Base-by-base conservation (phyloP, 92 coral and sea anemone species). In the Meandrina meandrites region DNA sequence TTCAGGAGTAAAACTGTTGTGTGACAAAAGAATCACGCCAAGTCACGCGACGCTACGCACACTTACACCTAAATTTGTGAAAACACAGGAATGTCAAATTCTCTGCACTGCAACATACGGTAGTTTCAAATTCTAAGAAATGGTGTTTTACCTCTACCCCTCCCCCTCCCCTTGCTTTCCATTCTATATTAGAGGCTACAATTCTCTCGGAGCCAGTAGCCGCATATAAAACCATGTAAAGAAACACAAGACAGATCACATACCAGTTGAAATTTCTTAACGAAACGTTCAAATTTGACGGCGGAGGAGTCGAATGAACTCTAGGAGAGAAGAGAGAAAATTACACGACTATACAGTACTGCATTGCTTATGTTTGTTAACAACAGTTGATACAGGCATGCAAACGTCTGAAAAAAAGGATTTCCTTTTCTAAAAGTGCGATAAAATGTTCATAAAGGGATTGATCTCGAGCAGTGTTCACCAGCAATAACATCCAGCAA, bases 291-390 rank as follows among this genome's bases (percentile, higher is more conserved):
- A 94, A 74, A 69, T 87, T 89, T n/a, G 86, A 87, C 42, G 98
- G 98, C 28, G 89, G 91, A n/a, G 98, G 91, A 50, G 98, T 82
- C 19, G 92, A 76, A 74, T 88, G 90, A 34, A 81, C 68, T 90
- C 93, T 90, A 60, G 5, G 62, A 78, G 32, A 32, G 21, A 36
- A 27, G 40, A 75, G 48, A 70, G 16, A 32, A 13, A 6, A 18
- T 78, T 27, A 78, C 68, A 78, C 2, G 45, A 50, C 17, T 1
- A 27, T 62, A 62, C 5, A 24, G 22, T 18, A 32, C 76, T 71
- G 76, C 12, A 6, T 71, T 71, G 24, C 42, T 35, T 35, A 31
- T 31, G 34, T 48, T 48, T 48, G 48, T 45, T 45, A 45, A 7
- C 53, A 12, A 48, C 53, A 12, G 53, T 48, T 9, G 45, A 40